Percentiles rank a stretch among this genome's conserved stretches.
phyloP scores from a whole-genome alignment of 1,140 invertebrate genomes.

The Reticulitermes speratus region DNA sequence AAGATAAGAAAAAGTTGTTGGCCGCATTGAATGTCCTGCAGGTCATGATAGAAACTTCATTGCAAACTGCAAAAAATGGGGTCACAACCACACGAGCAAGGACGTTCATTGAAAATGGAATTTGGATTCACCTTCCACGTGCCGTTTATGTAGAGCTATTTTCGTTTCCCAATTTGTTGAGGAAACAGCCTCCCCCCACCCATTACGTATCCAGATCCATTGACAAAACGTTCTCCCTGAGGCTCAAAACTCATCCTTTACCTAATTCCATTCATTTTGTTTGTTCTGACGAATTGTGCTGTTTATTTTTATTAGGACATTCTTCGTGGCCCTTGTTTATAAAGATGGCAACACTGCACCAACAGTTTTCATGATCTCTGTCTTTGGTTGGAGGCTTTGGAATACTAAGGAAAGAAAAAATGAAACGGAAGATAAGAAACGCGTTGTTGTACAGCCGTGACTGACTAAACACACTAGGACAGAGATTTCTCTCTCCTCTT shows the following conservation, averaged over 20 bases:
- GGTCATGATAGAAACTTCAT: constrained; percentile 11
- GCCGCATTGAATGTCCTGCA: neutral
- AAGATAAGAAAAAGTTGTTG: neutral
- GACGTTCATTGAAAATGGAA: neutral
- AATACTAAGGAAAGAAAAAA: neutral
- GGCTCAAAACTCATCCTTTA: neutral
- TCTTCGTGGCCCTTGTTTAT: neutral
- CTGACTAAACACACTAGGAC: neutral
- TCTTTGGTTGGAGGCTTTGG: neutral
- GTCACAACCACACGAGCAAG: neutral
- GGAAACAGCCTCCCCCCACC: neutral
- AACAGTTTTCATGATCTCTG: neutral
- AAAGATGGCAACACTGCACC: neutral
- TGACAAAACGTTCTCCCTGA: neutral
- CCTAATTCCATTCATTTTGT: neutral
- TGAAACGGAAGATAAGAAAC: neutral
- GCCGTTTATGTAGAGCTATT: neutral
- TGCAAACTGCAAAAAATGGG: constrained; percentile 1
- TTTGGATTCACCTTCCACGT: neutral
- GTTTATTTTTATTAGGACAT: constrained; percentile 1
- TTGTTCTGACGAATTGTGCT: neutral
- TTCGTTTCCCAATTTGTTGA: neutral
- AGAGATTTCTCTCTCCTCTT: constrained; percentile 14
- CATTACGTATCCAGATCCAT: neutral
- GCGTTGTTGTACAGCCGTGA: neutral